Conservation (phyloP, 2,888 invertebrate species). For the Philhelius pedissequus region DNA sequence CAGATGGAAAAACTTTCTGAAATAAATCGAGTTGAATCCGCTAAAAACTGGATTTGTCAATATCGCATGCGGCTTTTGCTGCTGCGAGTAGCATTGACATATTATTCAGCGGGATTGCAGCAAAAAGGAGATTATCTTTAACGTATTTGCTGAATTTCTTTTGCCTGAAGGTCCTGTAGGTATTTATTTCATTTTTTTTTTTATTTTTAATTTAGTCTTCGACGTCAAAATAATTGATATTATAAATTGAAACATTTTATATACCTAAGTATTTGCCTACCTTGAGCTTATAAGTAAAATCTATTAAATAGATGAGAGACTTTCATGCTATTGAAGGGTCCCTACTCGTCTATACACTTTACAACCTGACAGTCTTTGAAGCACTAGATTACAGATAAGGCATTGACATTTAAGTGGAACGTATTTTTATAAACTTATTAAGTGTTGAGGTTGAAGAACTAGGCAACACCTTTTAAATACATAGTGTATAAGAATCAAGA, state of each 20-base stretch:
- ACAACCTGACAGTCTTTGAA: background rate
- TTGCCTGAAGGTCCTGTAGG: background rate
- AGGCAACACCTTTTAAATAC: background rate
- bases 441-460: background rate
- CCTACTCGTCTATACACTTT: background rate
- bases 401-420: slow-evolving; percentile 1
- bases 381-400: background rate
- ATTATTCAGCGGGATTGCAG: background rate
- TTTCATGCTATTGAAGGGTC: background rate
- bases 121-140: background rate
- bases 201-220: background rate
- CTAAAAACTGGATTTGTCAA: slow-evolving; percentile 52
- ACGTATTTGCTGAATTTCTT: background rate
- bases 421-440: background rate
- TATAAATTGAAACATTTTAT: slow-evolving; percentile 10
- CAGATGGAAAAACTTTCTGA: slow-evolving; percentile 58
- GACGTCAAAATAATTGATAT: background rate
- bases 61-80: slow-evolving; percentile 1
- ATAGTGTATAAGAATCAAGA: background rate
- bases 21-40: slow-evolving; percentile 58
- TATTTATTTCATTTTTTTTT: background rate
- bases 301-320: background rate
- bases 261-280: background rate
- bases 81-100: slow-evolving; percentile 8
- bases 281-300: background rate